phyloP scores from a whole-genome alignment of 2,113 vertebrate species.

The Vidua chalybeata region DNA sequence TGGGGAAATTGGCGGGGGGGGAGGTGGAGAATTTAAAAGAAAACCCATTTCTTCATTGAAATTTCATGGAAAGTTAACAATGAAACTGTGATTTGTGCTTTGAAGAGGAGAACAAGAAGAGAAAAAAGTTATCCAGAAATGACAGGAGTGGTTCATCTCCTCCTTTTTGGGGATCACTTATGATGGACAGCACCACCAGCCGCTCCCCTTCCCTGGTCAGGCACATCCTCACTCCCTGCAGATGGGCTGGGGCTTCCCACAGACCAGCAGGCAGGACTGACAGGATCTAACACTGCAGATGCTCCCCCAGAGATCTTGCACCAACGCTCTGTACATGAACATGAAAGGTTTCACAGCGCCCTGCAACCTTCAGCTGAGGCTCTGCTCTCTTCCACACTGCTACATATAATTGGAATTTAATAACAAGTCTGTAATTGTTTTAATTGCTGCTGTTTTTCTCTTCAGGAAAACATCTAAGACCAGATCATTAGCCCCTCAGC shows the following conservation, averaged over 20 bases:
- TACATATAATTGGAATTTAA: background rate
- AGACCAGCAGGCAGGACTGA: background rate
- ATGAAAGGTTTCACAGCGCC: background rate
- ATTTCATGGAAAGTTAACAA: background rate
- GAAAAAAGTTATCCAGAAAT: background rate
- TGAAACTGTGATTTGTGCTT: background rate
- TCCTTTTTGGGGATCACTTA: background rate
- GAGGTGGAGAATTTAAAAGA: background rate
- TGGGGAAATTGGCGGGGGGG: background rate
- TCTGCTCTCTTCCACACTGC: background rate
- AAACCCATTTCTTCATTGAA: background rate
- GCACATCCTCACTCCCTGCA: background rate
- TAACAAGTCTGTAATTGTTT: constrained; percentile 4
- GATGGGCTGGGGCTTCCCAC: background rate
- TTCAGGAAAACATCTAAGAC: background rate
- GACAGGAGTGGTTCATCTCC: background rate
- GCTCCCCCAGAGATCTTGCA: background rate
- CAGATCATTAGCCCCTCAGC: background rate
- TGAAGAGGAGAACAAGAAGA: background rate
- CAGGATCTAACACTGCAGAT: background rate
- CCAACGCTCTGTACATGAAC: accelerated
- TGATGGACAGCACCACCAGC: background rate
- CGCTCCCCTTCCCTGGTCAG: background rate
- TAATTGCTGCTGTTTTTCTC: constrained; percentile 19
- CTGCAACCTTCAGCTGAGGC: background rate